These are phyloP conservation scores for Myotis lucifugus DNA, from an alignment of 2,113 vertebrate species.

Conservation along the genomic window DNA sequence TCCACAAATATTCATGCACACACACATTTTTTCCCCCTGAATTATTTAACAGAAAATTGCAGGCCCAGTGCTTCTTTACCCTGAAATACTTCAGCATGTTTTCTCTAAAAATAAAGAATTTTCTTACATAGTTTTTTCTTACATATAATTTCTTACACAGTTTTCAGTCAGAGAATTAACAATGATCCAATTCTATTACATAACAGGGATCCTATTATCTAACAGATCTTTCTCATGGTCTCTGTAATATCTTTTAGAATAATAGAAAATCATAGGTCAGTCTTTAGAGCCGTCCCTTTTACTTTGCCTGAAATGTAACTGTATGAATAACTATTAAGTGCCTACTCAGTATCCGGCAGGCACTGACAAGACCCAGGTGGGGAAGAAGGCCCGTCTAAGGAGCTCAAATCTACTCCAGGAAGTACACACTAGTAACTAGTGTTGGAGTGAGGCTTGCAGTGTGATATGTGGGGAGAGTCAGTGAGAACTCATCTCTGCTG, in stretches of 20 bases:
- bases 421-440: background rate
- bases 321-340: background rate
- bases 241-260: background rate
- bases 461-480: background rate
- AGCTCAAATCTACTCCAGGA: background rate
- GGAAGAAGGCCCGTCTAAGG: background rate
- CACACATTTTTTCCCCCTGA: background rate
- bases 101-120: slow-evolving; percentile 15
- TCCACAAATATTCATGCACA: background rate
- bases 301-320: slow-evolving; percentile 27
- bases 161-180: slow-evolving; percentile 31
- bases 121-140: background rate
- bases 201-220: background rate
- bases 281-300: background rate
- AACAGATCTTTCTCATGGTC: background rate
- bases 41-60: background rate
- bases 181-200: background rate
- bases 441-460: background rate
- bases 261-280: background rate
- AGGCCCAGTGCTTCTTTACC: background rate
- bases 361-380: background rate
- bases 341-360: background rate
- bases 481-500: background rate
- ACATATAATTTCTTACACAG: background rate
- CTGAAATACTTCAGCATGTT: background rate